Base-by-base conservation (phyloP, 2,797 vertebrate species). In the Glossophaga mutica region DNA sequence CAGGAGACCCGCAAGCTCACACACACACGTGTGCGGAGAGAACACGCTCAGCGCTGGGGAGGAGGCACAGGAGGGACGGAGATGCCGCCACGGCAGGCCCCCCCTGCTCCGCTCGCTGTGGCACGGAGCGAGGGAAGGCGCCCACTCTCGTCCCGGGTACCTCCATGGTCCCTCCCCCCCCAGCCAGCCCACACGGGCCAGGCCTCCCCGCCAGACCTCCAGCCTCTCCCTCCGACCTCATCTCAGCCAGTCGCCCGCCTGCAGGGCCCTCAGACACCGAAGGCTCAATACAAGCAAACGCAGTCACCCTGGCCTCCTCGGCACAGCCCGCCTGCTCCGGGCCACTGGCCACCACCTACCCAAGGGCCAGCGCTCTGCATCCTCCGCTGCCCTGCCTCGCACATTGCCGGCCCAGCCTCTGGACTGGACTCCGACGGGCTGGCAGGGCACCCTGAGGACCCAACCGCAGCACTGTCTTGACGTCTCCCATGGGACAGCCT, bases 251-350 rank as follows among this genome's bases (percentile, higher is more conserved):
- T 59, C 94, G 37, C 94, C 70, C 12, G 0, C 88, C 77, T 26
- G 55, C 55, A 57, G 46, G 50, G 67, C 70, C 37, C 65, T 73
- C 94, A 65, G 74, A 85, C 88, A 87, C 24, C 29, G 44, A 96
- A 93, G 24, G 2, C 44, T 59, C 90, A 18, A 18, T 9, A 15
- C 4, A 19, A 14, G 11, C 42, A 50, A 37, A 42, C 79, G 5
- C 14, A 59, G 18, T 0, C 22, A 15, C 8, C 19, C n/a, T 6
- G 11, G 32, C 68, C 29, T 74, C 44, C 29, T 68, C 37, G 26
- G 32, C 48, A 77, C 32, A 57, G 22, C 14, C 29, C 7, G 22
- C 10, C 52, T 19, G n/a, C 8, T 34, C 74, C 7, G 0, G 37
- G 50, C 8, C 19, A 70, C 9, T 2, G 44, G 24, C 12, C 9